Conservation (phyloP, 2,113 vertebrate genomes). For the Vidua chalybeata region DNA sequence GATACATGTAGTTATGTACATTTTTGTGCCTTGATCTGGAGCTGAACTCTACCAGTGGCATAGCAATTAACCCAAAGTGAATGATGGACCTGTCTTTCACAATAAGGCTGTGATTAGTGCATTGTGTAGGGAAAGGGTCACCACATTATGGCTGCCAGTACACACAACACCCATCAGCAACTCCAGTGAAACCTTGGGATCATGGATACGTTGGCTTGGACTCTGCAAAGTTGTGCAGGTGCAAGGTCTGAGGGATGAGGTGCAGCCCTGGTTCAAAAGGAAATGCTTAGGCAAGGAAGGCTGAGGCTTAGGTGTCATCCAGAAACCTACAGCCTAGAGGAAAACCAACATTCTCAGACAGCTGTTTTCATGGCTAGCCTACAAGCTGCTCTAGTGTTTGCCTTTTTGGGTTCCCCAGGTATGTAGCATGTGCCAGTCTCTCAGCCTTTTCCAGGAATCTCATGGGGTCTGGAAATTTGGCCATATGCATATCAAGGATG, state of each 20-base stretch:
- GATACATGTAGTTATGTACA: neutral
- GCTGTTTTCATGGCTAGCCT: neutral
- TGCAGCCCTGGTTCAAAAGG: neutral
- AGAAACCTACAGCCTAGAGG: neutral
- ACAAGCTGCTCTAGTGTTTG: neutral
- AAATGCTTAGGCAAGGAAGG: neutral
- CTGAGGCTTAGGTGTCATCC: neutral
- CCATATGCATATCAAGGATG: neutral
- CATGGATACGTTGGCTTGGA: neutral
- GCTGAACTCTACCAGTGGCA: neutral
- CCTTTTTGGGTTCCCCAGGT: neutral
- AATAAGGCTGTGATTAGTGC: neutral
- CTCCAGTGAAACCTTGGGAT: neutral
- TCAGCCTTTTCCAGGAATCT: neutral
- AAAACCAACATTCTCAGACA: neutral
- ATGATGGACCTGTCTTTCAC: rapidly evolving
- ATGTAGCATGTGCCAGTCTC: neutral
- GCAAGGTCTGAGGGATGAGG: neutral
- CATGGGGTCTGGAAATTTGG: neutral
- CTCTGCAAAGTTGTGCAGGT: neutral
- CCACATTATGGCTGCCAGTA: rapidly evolving
- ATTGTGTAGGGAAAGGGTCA: neutral
- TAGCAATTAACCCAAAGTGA: neutral
- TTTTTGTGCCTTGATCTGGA: neutral
- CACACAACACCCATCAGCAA: neutral